Percentiles rank a stretch among this genome's conserved stretches.
Conservation (phyloP, 1,140 invertebrate genomes). For the Helicoverpa zea region DNA sequence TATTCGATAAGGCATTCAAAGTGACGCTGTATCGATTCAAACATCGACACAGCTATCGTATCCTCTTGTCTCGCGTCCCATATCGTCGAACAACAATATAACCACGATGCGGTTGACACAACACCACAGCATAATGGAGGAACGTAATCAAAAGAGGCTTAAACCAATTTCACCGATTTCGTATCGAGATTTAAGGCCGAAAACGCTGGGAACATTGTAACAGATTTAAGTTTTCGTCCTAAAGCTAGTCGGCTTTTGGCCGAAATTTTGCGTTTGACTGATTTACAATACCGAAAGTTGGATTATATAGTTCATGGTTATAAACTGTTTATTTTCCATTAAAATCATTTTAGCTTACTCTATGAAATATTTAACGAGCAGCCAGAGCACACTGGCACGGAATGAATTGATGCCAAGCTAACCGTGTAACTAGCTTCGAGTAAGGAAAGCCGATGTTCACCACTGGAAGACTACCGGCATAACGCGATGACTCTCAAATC, state of each 20-base stretch:
- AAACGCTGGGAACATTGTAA: neutral
- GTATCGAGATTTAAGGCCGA: constrained; percentile 13
- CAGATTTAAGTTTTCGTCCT: neutral
- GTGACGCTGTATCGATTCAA: constrained; percentile 50
- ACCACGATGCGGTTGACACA: constrained; percentile 43
- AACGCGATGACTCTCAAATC: constrained; percentile 28
- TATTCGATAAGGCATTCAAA: constrained; percentile 5
- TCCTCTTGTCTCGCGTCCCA: constrained; percentile 50
- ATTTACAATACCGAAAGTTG: neutral
- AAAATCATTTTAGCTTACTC: neutral
- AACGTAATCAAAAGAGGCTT: constrained; percentile 49
- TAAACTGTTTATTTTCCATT: neutral
- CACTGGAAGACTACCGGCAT: neutral
- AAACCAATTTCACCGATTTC: constrained; percentile 37
- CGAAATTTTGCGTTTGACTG: neutral
- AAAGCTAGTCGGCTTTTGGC: constrained; percentile 11
- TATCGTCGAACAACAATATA: constrained; percentile 43
- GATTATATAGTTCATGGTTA: too few relatives aligned
- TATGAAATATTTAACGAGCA: neutral
- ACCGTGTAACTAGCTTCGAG: neutral
- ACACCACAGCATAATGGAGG: constrained; percentile 39
- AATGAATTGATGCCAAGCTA: constrained; percentile 1
- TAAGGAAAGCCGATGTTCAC: neutral
- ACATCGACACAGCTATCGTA: constrained; percentile 41
- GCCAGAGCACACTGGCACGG: neutral